Evolutionary conservation across 2,113 vertebrate genomes (phyloP), one percentile per base, ranked within the genome.

Genomic region (Scophthalmus maximus): DNA sequence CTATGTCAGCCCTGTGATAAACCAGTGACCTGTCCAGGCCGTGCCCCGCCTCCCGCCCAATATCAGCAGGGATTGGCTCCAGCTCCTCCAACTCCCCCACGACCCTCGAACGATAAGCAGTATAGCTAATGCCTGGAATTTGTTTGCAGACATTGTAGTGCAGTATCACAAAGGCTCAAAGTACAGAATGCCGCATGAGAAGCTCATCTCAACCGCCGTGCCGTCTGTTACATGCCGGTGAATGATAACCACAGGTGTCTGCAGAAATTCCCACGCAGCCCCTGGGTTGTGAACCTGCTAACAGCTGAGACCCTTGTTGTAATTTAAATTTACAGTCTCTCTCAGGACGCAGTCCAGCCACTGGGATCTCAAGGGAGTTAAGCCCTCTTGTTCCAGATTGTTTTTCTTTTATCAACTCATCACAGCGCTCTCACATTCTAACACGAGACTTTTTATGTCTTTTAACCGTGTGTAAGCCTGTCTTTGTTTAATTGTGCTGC

Each of bases 231-330:
- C 2, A 3, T 32, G 42, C 34, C 17, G 14, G 25, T 61, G 60
- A 85, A 57, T 68, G 26, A 63, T 56, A 38, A 27, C 29, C 53
- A 73, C 71, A 78, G 66, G 59, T 79, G 74, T 68, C 40, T 32
- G 40, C 25, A n/a, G 44, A 79, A 22, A 57, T 58, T 69, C 68
- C 56, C 49, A 17, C 5, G 32, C 59, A 20, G 60, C 58, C 17
- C n/a, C 18, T 23, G 29, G 18, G 34, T 42, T 73, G 22, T 63
- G 44, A 68, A 64, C 23, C 34, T 46, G 7, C 15, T 20, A 47
- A 56, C 26, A 57, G 56, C 77, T 62, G 67, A 73, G 42, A 23
- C 34, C 8, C 46, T 52, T 36, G 66, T 57, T 71, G 30, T 61
- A 63, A 68, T 51, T 72, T 34, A 61, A 2, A 81, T 70, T 68